A percentile compares a stretch with the other conserved stretches of the same genome.
phyloP scores from a whole-genome alignment of 2,113 vertebrate genomes.

The Crotalus tigris region DNA sequence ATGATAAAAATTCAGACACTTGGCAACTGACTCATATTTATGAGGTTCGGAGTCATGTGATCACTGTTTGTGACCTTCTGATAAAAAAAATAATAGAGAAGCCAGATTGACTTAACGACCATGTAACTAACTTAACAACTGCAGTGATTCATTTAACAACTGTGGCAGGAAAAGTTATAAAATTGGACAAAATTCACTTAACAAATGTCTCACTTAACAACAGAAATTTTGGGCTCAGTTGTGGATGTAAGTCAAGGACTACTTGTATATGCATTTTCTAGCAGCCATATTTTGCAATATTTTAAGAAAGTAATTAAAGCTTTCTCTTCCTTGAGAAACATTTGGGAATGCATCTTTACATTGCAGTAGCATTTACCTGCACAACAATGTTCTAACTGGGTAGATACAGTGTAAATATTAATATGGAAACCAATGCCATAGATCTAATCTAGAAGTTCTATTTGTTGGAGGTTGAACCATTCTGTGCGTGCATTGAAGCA shows the following conservation, averaged over 20 bases:
- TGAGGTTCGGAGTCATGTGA: not conserved
- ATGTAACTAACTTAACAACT: not conserved
- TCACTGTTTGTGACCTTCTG: not conserved
- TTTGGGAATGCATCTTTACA: not conserved
- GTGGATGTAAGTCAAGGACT: not conserved
- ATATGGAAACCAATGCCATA: not conserved
- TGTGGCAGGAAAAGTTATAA: not conserved
- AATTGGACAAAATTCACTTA: not conserved
- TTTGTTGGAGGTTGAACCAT: not conserved
- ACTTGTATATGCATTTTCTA: not conserved
- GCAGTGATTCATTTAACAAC: not conserved
- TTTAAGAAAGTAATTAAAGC: not conserved
- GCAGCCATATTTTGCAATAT: not conserved
- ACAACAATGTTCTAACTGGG: not conserved
- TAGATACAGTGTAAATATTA: not conserved
- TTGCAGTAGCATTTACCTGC: not conserved
- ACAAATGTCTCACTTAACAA: not conserved
- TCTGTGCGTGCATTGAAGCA: not conserved
- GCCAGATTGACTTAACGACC: not conserved
- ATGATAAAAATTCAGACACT: not conserved
- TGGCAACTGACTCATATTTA: not conserved
- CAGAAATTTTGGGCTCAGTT: not conserved
- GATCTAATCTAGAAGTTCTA: not conserved
- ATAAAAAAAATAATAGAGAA: not conserved
- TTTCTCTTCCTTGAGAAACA: not conserved